Evolutionary conservation across 1,140 invertebrate genomes (phyloP).

Genomic region (Meloidogyne chitwoodi): DNA sequence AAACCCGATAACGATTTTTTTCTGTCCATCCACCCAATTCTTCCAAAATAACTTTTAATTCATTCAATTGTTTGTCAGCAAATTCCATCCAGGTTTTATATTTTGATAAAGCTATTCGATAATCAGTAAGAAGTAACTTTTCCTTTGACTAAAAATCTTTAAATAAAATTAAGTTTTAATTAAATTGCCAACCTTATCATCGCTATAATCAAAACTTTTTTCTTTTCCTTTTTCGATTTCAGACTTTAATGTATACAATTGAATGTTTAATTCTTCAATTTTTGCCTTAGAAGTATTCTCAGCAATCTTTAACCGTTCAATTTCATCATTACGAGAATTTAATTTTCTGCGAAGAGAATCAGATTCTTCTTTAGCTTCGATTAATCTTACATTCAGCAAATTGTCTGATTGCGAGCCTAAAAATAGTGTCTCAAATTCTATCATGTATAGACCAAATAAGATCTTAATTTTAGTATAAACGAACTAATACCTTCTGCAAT

Average conservation of each 20-base stretch:
- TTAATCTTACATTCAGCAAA: neutral
- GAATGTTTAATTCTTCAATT: neutral
- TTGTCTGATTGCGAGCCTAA: neutral
- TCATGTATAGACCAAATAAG: too few species aligned
- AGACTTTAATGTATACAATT: neutral
- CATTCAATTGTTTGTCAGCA: conserved; percentile 20
- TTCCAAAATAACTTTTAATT: conserved; percentile 25
- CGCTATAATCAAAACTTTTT: neutral
- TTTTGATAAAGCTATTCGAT: conserved; percentile 22
- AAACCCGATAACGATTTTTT: conserved; percentile 31
- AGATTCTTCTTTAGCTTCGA: conserved; percentile 11
- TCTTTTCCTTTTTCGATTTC: conserved; percentile 4
- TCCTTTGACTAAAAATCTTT: conserved; percentile 18
- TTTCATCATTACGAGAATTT: neutral
- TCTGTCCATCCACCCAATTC: conserved; percentile 31
- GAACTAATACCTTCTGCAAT: neutral
- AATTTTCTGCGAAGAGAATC: neutral
- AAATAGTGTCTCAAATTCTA: neutral
- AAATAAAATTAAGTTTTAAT: neutral
- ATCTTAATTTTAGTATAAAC: too few species aligned
- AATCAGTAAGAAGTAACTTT: conserved; percentile 19
- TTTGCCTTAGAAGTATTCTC: conserved; percentile 1
- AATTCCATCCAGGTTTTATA: conserved; percentile 27
- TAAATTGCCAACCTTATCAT: neutral
- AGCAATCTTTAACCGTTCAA: neutral